Percentiles rank a stretch among this genome's conserved stretches.
Evolutionary conservation across 2,888 invertebrate species (phyloP).

Genomic region (Plagodis pulveraria): DNA sequence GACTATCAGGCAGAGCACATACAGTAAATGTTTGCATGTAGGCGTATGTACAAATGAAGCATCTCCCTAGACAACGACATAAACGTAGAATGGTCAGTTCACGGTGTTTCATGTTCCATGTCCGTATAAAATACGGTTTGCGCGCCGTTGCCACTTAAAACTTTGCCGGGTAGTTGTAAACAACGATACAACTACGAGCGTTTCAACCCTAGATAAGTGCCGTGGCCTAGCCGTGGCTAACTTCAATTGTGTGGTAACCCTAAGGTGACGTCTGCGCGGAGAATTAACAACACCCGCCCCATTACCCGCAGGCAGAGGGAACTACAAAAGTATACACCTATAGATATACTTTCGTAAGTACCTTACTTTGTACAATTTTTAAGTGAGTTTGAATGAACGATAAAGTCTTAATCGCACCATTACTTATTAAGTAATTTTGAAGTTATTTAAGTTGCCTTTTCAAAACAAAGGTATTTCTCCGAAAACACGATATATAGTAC

Average conservation of each 20-base stretch:
- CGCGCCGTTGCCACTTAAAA: constrained; percentile 32
- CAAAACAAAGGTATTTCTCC: too few relatives aligned
- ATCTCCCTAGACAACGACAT: constrained; percentile 26
- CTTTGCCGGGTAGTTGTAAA: constrained; percentile 32
- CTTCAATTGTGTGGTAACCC: constrained; percentile 55
- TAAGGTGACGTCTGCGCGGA: constrained; percentile 65
- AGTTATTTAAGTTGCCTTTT: too few relatives aligned
- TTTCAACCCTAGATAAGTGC: constrained; percentile 28
- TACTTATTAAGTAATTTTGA: too few relatives aligned
- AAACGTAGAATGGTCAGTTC: constrained; percentile 31
- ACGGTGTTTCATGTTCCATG: constrained; percentile 29
- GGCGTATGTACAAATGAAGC: constrained; percentile 28
- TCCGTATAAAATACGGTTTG: constrained; percentile 31
- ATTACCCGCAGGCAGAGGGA: constrained; percentile 47
- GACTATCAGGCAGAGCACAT: constrained; percentile 1
- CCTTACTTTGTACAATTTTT: neutral
- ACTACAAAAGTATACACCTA: constrained; percentile 13
- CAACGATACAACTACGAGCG: constrained; percentile 20
- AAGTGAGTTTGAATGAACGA: too few relatives aligned
- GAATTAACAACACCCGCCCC: constrained; percentile 69
- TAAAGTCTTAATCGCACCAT: too few relatives aligned
- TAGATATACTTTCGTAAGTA: constrained; percentile 5
- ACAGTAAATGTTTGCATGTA: constrained; percentile 4
- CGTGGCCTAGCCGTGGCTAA: constrained; percentile 26
- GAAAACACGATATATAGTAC: too few relatives aligned